Evolutionary conservation across 2,888 invertebrate species (phyloP), one percentile per base, ranked within the genome.

Genomic region (Siphlonurus alternatus): DNA sequence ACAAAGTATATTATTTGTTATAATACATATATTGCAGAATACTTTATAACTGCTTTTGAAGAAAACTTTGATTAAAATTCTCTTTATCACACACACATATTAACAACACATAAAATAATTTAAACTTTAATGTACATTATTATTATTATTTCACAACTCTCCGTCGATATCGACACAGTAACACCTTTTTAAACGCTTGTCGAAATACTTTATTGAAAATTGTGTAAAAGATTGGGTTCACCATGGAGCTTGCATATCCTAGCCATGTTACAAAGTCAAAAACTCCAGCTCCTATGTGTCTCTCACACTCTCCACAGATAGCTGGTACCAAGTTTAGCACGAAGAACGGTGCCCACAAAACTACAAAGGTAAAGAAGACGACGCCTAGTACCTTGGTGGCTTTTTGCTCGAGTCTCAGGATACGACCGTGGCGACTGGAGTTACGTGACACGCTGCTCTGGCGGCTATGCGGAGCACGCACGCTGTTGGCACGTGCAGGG

Each of bases 341-440:
- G 75, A 95, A 95, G 77, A 95, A 95, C 15, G 95, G 95, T n/a
- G 93, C 89, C 94, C 95, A 95, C 53, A 94, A 82, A 60, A 94
- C 86, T 25, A 94, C 93, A 74, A 95, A 95, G 0, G 93, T 93
- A 76, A 93, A 93, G 78, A 95, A 95, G 1, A 95, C 93, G 1
- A 95, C 90, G 2, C 94, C 94, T 22, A 95, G 78, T 2, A 95
- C 96, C 78, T 96, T 94, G 15, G 96, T 95, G 0, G 97, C 97
- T 75, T 96, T 96, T 74, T 96, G 95, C 74, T 97, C 95, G 63
- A 93, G 81, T 2, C 90, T 82, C 63, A 95, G 84, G 71, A 88
- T 91, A 65, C 90, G 80, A 0, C 91, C 91, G 72, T 91, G 90
- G 0, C 90, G 56, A 56, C 56, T 56, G 15, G 56, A 56, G n/a